A percentile compares a stretch with the other conserved stretches of the same genome.
Evolutionary conservation across 1,140 invertebrate genomes (phyloP).

Genomic region (Cherax destructor): DNA sequence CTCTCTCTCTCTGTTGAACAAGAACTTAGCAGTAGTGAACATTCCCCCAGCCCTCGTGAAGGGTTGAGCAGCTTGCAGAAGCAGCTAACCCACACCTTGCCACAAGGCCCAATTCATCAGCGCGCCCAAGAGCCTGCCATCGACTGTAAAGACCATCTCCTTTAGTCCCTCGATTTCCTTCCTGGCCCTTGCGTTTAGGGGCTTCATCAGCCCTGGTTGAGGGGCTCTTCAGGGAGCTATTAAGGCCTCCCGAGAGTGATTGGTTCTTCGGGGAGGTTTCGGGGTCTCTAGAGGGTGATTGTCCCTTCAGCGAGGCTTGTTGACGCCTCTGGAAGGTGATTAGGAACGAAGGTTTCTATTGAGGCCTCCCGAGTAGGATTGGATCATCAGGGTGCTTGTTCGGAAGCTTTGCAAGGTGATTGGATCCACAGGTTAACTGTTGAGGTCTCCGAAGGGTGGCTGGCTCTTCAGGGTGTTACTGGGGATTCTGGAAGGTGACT

Average conservation of each 20-base stretch:
- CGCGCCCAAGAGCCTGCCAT: background rate
- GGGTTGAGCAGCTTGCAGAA: background rate
- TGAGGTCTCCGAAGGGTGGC: too few relatives aligned
- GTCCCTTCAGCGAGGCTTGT: too few relatives aligned
- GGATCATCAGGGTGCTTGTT: too few relatives aligned
- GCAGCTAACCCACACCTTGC: constrained; percentile 10
- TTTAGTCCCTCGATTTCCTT: background rate
- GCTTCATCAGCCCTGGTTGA: constrained; percentile 29
- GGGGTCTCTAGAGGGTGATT: too few relatives aligned
- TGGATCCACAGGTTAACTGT: too few relatives aligned
- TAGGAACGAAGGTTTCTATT: too few relatives aligned
- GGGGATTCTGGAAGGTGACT: too few relatives aligned
- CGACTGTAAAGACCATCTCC: constrained; percentile 29
- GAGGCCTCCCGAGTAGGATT: too few relatives aligned
- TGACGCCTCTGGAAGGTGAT: too few relatives aligned
- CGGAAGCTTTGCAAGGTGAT: too few relatives aligned
- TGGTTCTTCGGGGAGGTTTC: background rate
- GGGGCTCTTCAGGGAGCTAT: constrained; percentile 24
- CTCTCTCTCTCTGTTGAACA: background rate
- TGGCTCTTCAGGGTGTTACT: too few relatives aligned
- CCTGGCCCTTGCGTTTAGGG: constrained; percentile 41
- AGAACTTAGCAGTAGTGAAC: background rate
- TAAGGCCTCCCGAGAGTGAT: constrained; percentile 25
- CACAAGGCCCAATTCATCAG: constrained; percentile 16
- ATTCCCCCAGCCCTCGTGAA: background rate